Conservation (phyloP, 1,140 invertebrate genomes). For the Asbolus verrucosus region DNA sequence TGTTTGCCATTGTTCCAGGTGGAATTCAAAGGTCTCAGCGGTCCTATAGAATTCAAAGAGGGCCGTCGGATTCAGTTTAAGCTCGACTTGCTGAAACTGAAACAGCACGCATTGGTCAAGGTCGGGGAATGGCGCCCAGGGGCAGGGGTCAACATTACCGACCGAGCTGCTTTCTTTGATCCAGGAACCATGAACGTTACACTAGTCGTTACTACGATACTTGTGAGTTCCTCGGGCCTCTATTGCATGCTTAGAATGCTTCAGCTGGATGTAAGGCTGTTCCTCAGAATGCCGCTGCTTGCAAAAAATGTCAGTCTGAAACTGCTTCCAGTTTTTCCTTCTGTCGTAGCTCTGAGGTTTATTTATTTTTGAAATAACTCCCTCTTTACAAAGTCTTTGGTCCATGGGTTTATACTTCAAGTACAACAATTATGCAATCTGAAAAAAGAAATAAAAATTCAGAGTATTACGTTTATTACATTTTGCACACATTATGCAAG, state of each 20-base stretch:
- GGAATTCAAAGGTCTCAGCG: constrained; percentile 80
- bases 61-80: constrained; percentile 80
- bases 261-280: no score
- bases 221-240: constrained; percentile 71
- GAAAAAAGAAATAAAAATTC: no score
- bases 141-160: constrained; percentile 83
- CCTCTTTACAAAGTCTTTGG: no score
- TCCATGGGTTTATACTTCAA: no score
- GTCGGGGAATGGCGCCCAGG: constrained; percentile 86
- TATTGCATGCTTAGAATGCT: background rate
- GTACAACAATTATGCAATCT: no score
- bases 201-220: constrained; percentile 87
- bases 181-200: constrained; percentile 88
- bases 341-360: no score
- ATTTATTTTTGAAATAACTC: no score
- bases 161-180: constrained; percentile 86
- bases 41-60: constrained; percentile 83
- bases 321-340: no score
- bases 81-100: constrained; percentile 82
- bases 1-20: constrained; percentile 69
- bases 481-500: no score
- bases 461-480: no score
- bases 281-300: no score
- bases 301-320: no score
- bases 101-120: constrained; percentile 78